phyloP scores from a whole-genome alignment of 2,113 vertebrate species.

The Tychaedon coryphoeus region DNA sequence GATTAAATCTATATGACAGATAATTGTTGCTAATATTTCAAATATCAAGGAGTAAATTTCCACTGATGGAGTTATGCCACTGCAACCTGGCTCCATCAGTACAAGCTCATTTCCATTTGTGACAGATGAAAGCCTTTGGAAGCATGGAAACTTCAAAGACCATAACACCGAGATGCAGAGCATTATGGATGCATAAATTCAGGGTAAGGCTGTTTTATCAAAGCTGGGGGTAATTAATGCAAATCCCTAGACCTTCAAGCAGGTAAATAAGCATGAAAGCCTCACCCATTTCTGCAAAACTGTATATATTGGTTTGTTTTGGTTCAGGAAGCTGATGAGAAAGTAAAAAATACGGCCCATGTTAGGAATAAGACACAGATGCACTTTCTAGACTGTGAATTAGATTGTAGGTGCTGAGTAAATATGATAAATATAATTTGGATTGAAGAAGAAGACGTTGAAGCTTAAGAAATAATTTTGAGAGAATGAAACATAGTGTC shows the following conservation, averaged over 20 bases:
- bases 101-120: constrained; percentile 13
- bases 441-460: neutral
- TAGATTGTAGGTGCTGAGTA: neutral
- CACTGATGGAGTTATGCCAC: neutral
- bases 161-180: neutral
- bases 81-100: neutral
- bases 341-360: neutral
- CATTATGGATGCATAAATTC: constrained; percentile 38
- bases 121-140: constrained; percentile 22
- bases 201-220: constrained; percentile 5
- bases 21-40: neutral
- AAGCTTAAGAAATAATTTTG: neutral
- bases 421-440: neutral
- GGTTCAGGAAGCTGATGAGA: neutral
- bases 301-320: neutral
- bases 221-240: constrained; percentile 42
- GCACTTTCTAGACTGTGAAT: neutral
- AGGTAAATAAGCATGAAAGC: constrained; percentile 46
- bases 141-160: constrained; percentile 47
- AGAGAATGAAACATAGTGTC: neutral
- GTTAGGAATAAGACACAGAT: neutral
- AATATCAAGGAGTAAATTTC: neutral
- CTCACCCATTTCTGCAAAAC: neutral
- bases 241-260: constrained; percentile 37
- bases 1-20: neutral